A percentile compares a stretch with the other conserved stretches of the same genome.
phyloP scores from a whole-genome alignment of 2,113 vertebrate genomes.

The Rhynchomys soricoides region DNA sequence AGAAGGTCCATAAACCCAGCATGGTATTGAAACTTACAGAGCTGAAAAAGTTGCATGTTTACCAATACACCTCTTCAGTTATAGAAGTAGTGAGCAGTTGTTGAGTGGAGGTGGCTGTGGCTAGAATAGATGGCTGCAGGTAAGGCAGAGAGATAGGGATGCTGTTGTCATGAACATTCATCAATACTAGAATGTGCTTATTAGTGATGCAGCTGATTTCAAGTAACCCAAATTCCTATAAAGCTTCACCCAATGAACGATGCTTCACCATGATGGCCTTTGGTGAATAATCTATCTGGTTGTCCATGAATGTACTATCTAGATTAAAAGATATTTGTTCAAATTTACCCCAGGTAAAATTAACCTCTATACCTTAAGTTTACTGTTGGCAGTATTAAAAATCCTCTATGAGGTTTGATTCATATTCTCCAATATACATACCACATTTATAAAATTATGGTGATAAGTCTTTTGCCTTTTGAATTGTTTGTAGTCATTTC shows the following conservation, averaged over 20 bases:
- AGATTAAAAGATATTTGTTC: neutral
- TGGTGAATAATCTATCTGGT: neutral
- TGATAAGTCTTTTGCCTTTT: too few species aligned
- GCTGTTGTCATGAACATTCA: neutral
- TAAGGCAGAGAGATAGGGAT: too few species aligned
- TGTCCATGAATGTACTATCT: fast-evolving
- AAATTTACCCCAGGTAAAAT: neutral
- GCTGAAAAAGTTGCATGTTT: neutral
- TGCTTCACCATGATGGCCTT: neutral
- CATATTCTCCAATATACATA: neutral
- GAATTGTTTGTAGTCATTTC: neutral
- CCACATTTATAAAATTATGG: neutral
- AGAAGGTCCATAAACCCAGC: neutral
- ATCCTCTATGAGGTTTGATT: neutral
- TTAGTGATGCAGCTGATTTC: too few species aligned
- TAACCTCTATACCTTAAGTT: neutral
- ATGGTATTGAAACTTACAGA: neutral
- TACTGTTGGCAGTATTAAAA: too few species aligned
- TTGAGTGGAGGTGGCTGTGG: neutral
- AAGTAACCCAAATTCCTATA: neutral
- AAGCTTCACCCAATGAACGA: neutral
- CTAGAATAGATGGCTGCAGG: neutral
- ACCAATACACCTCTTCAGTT: neutral
- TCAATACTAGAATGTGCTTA: neutral
- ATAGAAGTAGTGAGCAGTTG: neutral